Percentiles rank a stretch among this genome's conserved stretches.
Conservation (phyloP, 2,113 vertebrate species). For the Mungos mungo region DNA sequence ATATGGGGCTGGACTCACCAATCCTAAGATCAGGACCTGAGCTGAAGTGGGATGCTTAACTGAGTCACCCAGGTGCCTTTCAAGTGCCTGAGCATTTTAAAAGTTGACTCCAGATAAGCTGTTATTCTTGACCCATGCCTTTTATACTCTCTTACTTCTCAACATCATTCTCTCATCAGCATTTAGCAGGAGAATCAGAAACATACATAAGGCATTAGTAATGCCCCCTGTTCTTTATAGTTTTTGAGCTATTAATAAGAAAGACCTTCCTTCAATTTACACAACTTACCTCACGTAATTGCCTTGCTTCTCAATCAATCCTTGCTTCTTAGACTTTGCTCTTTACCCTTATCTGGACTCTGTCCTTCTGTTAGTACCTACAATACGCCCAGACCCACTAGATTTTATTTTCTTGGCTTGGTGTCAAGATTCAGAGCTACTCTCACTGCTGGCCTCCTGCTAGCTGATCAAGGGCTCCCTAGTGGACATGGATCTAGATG, state of each 20-base stretch:
- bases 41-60: too few relatives aligned
- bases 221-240: background rate
- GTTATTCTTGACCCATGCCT: background rate
- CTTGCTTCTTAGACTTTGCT: constrained; percentile 7
- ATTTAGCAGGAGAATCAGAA: background rate
- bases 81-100: background rate
- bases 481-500: constrained; percentile 78
- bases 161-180: background rate
- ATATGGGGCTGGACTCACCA: too few relatives aligned
- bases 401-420: constrained; percentile 77
- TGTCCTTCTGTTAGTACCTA: constrained; percentile 68
- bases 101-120: constrained; percentile 47
- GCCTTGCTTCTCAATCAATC: constrained; percentile 41
- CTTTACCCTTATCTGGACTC: constrained; percentile 51
- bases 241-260: background rate
- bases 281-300: background rate
- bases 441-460: constrained; percentile 69
- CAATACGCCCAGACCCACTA: constrained; percentile 50
- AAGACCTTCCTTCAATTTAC: background rate
- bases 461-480: constrained; percentile 82
- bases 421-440: constrained; percentile 73
- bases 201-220: background rate
- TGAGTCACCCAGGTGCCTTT: background rate
- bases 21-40: too few relatives aligned
- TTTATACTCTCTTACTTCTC: background rate